Evolutionary conservation across 2,113 vertebrate species (phyloP).

Genomic region (Osmerus eperlanus): DNA sequence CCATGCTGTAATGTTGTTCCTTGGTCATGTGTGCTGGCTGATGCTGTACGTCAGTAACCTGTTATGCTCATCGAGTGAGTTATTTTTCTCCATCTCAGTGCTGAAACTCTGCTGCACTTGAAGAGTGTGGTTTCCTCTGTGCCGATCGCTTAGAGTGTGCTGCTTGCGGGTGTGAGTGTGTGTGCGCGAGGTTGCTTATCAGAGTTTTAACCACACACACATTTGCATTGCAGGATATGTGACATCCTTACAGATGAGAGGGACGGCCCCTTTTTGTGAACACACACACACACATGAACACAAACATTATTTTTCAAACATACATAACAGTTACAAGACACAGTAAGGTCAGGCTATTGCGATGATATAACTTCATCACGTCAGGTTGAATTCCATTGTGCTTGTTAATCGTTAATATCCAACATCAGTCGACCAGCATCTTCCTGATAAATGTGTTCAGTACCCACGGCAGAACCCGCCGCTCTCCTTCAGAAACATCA

Average conservation of each 20-base stretch:
- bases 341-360: too few relatives aligned
- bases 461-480: neutral
- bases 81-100: too few relatives aligned
- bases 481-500: conserved; percentile 50
- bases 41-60: too few relatives aligned
- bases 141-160: neutral
- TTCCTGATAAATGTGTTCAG: too few relatives aligned
- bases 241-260: conserved; percentile 40
- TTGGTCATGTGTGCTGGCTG: too few relatives aligned
- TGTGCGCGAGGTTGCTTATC: conserved; percentile 1
- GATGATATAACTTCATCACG: too few relatives aligned
- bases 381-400: conserved; percentile 20
- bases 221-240: conserved; percentile 60
- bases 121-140: neutral
- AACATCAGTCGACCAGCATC: too few relatives aligned
- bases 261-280: conserved; percentile 57
- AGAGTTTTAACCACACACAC: conserved; percentile 33
- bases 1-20: too few relatives aligned
- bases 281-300: conserved; percentile 1
- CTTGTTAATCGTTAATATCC: conserved; percentile 29
- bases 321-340: neutral
- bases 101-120: too few relatives aligned
- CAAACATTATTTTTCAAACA: neutral
- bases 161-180: neutral
- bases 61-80: too few relatives aligned